Evolutionary conservation across 2,113 vertebrate species (phyloP).

Genomic region (Mungos mungo): DNA sequence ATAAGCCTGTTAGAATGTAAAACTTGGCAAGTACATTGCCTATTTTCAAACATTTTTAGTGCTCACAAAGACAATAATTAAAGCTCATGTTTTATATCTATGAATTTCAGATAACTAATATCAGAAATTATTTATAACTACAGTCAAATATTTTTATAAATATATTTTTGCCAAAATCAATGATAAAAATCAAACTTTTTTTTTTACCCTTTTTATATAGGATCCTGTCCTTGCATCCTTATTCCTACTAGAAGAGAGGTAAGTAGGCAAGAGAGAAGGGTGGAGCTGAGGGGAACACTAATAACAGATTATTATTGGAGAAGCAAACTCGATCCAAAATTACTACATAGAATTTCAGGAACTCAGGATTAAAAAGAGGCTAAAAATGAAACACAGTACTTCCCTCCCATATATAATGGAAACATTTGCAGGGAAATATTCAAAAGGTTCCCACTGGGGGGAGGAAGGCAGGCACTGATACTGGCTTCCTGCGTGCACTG

Average conservation of each 20-base stretch:
- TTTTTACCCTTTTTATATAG: neutral
- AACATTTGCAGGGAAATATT: neutral
- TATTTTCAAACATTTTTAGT: conserved; percentile 34
- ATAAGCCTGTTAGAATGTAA: neutral
- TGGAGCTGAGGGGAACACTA: rapidly evolving
- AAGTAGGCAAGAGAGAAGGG: neutral
- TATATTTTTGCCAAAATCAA: neutral
- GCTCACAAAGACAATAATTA: neutral
- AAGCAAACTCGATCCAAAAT: neutral
- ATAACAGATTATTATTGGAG: neutral
- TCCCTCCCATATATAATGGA: neutral
- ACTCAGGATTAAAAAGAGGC: neutral
- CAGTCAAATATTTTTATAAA: neutral
- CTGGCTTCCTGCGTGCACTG: rapidly evolving
- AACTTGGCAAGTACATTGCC: neutral
- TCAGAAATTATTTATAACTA: neutral
- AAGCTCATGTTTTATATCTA: neutral
- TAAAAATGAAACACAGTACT: neutral
- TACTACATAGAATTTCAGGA: neutral
- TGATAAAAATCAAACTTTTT: neutral
- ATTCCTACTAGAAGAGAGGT: neutral
- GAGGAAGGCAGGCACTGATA: neutral
- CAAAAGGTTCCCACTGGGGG: neutral
- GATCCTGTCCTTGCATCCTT: neutral
- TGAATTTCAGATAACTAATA: neutral